Evolutionary conservation across 2,888 invertebrate genomes (phyloP).

Genomic region (Dendrolimus pini): DNA sequence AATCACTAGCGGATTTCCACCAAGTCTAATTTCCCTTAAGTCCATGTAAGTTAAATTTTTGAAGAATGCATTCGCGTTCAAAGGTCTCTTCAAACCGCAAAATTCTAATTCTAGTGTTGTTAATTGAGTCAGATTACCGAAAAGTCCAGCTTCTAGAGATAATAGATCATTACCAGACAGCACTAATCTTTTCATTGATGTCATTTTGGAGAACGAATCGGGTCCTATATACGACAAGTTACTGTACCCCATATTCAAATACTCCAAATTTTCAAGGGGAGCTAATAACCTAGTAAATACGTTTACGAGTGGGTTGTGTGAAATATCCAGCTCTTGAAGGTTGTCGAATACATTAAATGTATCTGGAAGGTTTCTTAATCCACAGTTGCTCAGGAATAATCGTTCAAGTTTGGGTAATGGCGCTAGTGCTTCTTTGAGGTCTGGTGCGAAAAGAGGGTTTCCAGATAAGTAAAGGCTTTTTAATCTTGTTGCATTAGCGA

Average conservation of each 20-base stretch:
- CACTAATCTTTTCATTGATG: conserved; percentile 79
- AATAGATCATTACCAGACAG: conserved; percentile 82
- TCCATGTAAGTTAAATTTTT: conserved; percentile 79
- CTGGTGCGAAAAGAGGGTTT: conserved; percentile 81
- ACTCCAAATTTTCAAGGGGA: conserved; percentile 80
- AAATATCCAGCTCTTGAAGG: conserved; percentile 82
- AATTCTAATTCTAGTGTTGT: conserved; percentile 82
- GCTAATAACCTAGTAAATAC: conserved; percentile 80
- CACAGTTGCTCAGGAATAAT: conserved; percentile 81
- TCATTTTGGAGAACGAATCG: conserved; percentile 82
- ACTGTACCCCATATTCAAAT: conserved; percentile 84
- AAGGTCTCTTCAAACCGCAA: conserved; percentile 79
- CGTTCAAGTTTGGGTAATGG: conserved; percentile 80
- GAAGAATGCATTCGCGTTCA: conserved; percentile 81
- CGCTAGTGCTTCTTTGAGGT: conserved; percentile 79
- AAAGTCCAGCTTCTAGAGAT: conserved; percentile 80
- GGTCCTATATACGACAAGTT: conserved; percentile 80
- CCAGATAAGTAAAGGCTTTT: conserved; percentile 80
- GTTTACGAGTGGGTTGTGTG: conserved; percentile 81
- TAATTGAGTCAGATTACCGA: conserved; percentile 80
- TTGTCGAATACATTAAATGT: conserved; percentile 81
- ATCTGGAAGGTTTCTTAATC: conserved; percentile 78
- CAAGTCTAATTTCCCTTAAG: conserved; percentile 80
- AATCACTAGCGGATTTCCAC: conserved; percentile 81
- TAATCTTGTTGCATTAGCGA: conserved; percentile 80